Base-by-base conservation (phyloP, 2,888 invertebrate species). In the Pteria penguin region DNA sequence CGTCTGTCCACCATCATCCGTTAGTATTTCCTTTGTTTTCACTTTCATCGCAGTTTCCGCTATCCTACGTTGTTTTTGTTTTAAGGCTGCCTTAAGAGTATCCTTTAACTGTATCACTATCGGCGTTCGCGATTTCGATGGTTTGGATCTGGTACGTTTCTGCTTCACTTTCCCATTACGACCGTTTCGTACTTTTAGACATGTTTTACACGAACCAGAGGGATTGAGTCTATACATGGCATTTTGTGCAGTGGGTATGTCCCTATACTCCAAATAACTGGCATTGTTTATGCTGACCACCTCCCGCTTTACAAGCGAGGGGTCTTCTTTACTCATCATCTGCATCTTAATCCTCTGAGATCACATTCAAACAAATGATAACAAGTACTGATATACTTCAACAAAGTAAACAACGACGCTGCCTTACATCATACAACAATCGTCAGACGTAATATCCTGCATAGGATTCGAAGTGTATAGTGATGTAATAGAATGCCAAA, bases 61-160 rank as follows among this genome's bases (percentile, higher is more conserved):
- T 54, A 82, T 83, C 69, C 80, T 82, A 33, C 72, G 63, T 74
- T 86, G 86, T 71, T 83, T 83, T 65, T 87, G 83, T 58, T 82
- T 84, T n/a, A 86, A 76, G n/a, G 86, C 85, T 26, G 84, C 84
- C 57, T 85, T 83, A 45, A 90, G 62, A 0, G 88, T 86, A 72
- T 90, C 90, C 68, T 88, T 88, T 54, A 90, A 78, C 69, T 87
- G 87, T 55, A 90, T 89, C 18, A 90, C 88, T 68, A 90, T 88
- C 8, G 90, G 90, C 4, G 86, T 87, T 61, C 88, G 88, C 31
- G 88, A 81, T 63, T 88, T 86, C 31, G 69, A 62, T 11, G 76
- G 82, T 57, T 81, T 85, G 62, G 82, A 81, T n/a, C 82, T 78
- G 18, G 80, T 61, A 29, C 71, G 65, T 81, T 83, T 69, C 77